These are phyloP conservation scores for Atherinomorus stipes DNA, from an alignment of 2,113 vertebrate genomes.

Conservation along the genomic window DNA sequence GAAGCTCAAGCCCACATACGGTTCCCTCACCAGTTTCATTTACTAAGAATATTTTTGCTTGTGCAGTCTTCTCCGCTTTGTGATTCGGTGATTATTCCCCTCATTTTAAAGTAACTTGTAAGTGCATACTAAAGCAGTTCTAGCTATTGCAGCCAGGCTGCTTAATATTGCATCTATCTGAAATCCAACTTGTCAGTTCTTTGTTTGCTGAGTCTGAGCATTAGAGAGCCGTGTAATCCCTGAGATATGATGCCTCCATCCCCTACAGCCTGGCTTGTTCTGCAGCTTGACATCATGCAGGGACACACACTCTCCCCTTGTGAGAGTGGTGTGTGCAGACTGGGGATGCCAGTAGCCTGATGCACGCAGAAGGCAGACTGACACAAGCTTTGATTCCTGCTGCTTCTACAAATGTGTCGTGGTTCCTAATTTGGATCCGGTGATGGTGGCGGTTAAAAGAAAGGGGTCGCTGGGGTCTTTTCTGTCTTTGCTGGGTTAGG, in stretches of 20 bases:
- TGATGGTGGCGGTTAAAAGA: constrained; percentile 24
- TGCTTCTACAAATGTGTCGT: constrained; percentile 60
- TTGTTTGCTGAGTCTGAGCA: constrained; percentile 13
- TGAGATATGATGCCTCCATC: constrained; percentile 14
- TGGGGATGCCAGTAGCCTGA: constrained; percentile 50
- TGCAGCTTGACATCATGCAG: constrained; percentile 51
- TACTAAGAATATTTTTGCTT: not conserved
- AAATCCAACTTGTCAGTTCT: constrained; percentile 5
- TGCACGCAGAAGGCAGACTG: constrained; percentile 61
- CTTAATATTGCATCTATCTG: not conserved
- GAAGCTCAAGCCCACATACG: not conserved
- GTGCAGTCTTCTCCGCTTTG: not conserved
- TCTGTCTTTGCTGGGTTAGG: constrained; percentile 66
- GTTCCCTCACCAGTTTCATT: not conserved
- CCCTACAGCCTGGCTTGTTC: constrained; percentile 13
- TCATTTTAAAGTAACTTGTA: not conserved
- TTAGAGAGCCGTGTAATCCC: constrained; percentile 12
- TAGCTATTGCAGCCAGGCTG: not conserved
- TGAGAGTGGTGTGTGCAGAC: constrained; percentile 35
- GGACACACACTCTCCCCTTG: constrained; percentile 17
- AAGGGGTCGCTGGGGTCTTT: constrained; percentile 36
- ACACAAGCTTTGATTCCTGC: constrained; percentile 56
- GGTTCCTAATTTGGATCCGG: constrained; percentile 66
- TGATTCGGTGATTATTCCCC: not conserved
- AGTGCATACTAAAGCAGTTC: constrained; percentile 1